These are phyloP conservation scores for Apistogramma diplotaenia DNA, from an alignment of 2,113 vertebrate genomes.

Conservation along the genomic window DNA sequence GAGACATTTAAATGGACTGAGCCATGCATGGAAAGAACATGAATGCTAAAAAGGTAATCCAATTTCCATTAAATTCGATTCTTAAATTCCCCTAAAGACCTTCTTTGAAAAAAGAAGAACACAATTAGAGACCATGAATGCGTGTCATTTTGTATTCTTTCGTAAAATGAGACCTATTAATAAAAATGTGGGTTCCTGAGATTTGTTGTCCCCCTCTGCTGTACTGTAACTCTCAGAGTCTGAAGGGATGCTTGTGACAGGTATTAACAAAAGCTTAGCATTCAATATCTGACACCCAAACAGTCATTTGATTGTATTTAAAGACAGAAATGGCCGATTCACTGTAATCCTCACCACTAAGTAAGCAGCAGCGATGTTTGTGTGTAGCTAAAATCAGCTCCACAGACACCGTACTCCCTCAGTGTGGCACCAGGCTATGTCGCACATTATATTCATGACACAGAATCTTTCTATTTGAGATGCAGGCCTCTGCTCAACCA, in stretches of 20 bases:
- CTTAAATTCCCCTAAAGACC: slow-evolving; percentile 58
- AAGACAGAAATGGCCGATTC: not conserved
- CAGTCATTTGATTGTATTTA: slow-evolving; percentile 12
- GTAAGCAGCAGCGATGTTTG: not conserved
- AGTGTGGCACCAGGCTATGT: not conserved
- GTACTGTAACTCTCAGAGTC: not conserved
- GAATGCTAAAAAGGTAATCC: slow-evolving; percentile 67
- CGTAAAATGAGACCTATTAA: slow-evolving; percentile 47
- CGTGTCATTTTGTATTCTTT: slow-evolving; percentile 48
- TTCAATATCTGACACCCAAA: slow-evolving; percentile 11
- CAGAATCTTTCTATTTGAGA: slow-evolving; percentile 26
- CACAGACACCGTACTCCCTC: not conserved
- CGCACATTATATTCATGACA: slow-evolving; percentile 4
- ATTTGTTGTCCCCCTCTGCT: slow-evolving; percentile 30
- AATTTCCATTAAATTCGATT: slow-evolving; percentile 67
- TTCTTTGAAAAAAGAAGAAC: slow-evolving; percentile 40
- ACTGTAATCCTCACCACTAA: not conserved
- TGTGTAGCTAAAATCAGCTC: not conserved
- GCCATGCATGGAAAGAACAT: slow-evolving; percentile 37
- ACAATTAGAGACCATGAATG: slow-evolving; percentile 47
- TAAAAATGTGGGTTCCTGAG: slow-evolving; percentile 45
- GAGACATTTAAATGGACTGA: slow-evolving; percentile 47
- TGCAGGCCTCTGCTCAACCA: slow-evolving; percentile 12
- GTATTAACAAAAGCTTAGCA: slow-evolving; percentile 34
- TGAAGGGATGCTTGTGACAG: not conserved